Evolutionary conservation across 1,140 invertebrate species (phyloP).

Genomic region (Caerostris darwini): DNA sequence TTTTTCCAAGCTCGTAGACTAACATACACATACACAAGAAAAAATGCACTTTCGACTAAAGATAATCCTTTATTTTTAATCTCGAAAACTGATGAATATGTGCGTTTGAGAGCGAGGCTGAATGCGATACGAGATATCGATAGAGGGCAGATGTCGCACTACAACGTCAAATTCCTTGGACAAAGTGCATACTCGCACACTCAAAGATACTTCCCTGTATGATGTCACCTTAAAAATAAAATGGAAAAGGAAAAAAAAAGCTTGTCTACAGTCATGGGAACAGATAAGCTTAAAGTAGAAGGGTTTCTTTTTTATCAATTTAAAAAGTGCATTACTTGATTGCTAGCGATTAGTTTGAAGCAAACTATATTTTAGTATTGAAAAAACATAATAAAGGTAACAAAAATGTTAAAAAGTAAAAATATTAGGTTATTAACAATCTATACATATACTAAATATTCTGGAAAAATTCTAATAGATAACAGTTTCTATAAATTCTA

Average conservation of each 20-base stretch:
- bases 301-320: too few relatives aligned
- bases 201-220: neutral
- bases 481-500: too few relatives aligned
- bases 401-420: too few relatives aligned
- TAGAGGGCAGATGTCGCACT: conserved; percentile 15
- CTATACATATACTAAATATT: too few relatives aligned
- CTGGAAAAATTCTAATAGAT: too few relatives aligned
- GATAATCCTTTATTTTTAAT: conserved; percentile 47
- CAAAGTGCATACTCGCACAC: conserved; percentile 6
- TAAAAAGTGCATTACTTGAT: too few relatives aligned
- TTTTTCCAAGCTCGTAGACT: neutral
- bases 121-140: conserved; percentile 2
- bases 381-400: too few relatives aligned
- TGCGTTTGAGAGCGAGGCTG: neutral
- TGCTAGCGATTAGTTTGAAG: too few relatives aligned
- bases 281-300: too few relatives aligned
- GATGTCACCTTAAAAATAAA: neutral
- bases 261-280: neutral
- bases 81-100: neutral
- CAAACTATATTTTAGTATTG: too few relatives aligned
- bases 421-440: too few relatives aligned
- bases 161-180: neutral
- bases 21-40: neutral
- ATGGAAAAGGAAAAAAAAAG: neutral
- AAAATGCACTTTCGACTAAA: conserved; percentile 37